Evolutionary conservation across 1,140 invertebrate species (phyloP), one percentile per base, ranked within the genome.

Genomic region (Hetaerina americana): DNA sequence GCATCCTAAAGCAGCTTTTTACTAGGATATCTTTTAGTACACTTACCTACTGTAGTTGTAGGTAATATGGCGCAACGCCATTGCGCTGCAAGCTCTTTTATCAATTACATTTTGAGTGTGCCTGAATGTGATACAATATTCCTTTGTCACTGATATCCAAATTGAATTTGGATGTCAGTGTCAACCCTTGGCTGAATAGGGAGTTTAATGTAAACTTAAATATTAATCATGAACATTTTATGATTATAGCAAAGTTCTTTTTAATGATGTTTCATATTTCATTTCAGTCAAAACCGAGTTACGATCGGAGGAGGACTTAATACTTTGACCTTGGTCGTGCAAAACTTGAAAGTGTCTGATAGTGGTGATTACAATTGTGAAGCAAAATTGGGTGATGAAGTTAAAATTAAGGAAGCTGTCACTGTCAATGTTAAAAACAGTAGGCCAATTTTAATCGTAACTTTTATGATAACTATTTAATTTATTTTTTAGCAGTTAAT

Each of bases 291-390:
- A 27, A 71, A 76, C 10, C 71, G 68, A 28, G 72, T 72, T 70
- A 70, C 25, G 28, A 70, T 72, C 6, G 69, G 40, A n/a, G 69
- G 25, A 5, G 73, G 73, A 69, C 72, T 76, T 74, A 73, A 75
- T 70, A 31, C 74, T 70, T 70, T 78, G 70, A 75, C 71, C 68
- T 27, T 80, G 70, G 75, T 77, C 27, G 72, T 81, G 26, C 75
- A 76, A 18, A 75, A 75, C 70, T 70, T 81, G 27, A 72, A 78
- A 70, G 78, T 80, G 57, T 72, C 66, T 71, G 79, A 82, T 72
- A 71, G 75, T 27, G 80, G 80, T 8, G 73, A 75, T 71, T 82
- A 82, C 68, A 75, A 74, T 25, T 82, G 80, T 71, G 72, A 76
- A 67, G 79, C 78, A 15, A 73, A 70, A 22, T 68, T 73, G 15